Conservation (phyloP, 2,113 vertebrate species). For the Alectura lathami region DNA sequence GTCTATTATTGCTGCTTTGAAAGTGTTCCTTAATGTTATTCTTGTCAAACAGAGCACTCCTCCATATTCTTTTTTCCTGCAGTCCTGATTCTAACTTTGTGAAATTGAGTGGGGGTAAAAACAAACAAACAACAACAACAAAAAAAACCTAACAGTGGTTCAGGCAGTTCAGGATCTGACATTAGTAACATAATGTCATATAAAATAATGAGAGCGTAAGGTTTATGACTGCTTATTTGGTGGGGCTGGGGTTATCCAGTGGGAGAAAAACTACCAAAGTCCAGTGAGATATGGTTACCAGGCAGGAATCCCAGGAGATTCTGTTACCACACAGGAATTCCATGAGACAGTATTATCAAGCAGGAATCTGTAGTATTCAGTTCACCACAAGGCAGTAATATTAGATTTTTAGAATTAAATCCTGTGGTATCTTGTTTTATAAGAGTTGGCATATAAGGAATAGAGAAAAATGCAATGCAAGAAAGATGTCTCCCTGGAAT, state of each 20-base stretch:
- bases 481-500: conserved; percentile 50
- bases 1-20: neutral
- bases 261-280: conserved; percentile 64
- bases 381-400: conserved; percentile 70
- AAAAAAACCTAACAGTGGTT: neutral
- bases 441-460: conserved; percentile 64
- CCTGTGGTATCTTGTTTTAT: conserved; percentile 72
- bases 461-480: conserved; percentile 41
- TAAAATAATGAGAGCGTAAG: conserved; percentile 43
- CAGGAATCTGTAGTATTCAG: conserved; percentile 70
- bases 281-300: conserved; percentile 72
- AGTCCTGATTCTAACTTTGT: neutral
- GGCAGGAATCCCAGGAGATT: conserved; percentile 70
- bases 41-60: neutral
- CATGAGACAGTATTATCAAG: conserved; percentile 71
- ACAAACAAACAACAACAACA: too few relatives aligned
- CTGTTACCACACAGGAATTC: conserved; percentile 70
- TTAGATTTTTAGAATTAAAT: conserved; percentile 77
- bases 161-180: neutral
- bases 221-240: conserved; percentile 62
- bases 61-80: neutral
- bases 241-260: conserved; percentile 55
- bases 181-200: neutral
- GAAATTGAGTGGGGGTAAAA: neutral
- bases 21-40: neutral